phyloP scores from a whole-genome alignment of 2,797 vertebrate species.

The Siniperca obscura region DNA sequence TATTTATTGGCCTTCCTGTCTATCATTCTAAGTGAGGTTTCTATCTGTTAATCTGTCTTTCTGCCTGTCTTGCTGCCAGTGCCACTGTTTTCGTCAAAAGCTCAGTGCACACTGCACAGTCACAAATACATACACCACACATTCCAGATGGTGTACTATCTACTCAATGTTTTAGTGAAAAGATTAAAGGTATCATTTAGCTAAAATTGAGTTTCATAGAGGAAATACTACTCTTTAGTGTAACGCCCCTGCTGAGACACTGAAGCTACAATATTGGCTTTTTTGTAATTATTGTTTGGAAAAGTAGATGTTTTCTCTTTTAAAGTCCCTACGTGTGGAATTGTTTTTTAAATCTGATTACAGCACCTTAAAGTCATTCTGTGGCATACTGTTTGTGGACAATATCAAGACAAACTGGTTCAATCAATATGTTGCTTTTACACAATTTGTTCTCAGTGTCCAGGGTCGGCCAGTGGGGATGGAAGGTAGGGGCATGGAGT shows the following conservation, averaged over 20 bases:
- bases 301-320: slow-evolving; percentile 29
- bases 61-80: neutral
- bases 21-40: slow-evolving; percentile 26
- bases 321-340: neutral
- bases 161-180: slow-evolving; percentile 56
- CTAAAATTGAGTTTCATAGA: slow-evolving; percentile 65
- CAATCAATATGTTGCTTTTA: slow-evolving; percentile 23
- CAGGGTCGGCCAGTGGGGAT: neutral
- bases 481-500: neutral
- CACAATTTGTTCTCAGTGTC: neutral
- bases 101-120: slow-evolving; percentile 38
- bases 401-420: slow-evolving; percentile 5
- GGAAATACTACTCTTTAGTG: slow-evolving; percentile 39
- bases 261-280: slow-evolving; percentile 24
- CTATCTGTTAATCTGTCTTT: slow-evolving; percentile 31
- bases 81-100: slow-evolving; percentile 22
- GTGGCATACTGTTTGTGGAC: neutral
- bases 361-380: slow-evolving; percentile 12
- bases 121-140: slow-evolving; percentile 29
- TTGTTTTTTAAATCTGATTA: slow-evolving; percentile 12
- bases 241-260: slow-evolving; percentile 39
- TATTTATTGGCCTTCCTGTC: slow-evolving; percentile 46
- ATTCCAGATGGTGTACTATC: slow-evolving; percentile 67
- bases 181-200: slow-evolving; percentile 74
- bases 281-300: slow-evolving; percentile 15